phyloP scores from a whole-genome alignment of 2,113 vertebrate species.

The Phylloscopus whistleri region DNA sequence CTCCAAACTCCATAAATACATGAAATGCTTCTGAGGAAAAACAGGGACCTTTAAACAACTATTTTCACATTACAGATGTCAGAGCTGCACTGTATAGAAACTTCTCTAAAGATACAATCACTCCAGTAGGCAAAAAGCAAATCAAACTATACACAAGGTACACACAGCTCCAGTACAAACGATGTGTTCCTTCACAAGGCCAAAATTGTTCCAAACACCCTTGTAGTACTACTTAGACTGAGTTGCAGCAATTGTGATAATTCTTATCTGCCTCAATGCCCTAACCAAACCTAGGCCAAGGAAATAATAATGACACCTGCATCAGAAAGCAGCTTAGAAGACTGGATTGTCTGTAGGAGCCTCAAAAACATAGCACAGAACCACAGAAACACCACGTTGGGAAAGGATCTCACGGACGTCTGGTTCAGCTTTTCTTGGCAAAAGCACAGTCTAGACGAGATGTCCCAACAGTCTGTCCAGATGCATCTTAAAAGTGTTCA shows the following conservation, averaged over 20 bases:
- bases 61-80: neutral
- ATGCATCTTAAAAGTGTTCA: neutral
- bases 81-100: neutral
- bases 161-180: neutral
- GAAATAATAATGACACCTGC: neutral
- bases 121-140: neutral
- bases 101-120: neutral
- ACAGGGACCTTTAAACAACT: neutral
- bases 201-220: neutral
- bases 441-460: neutral
- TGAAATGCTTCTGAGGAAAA: neutral
- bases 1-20: neutral
- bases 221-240: neutral
- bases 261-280: neutral
- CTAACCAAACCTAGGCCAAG: neutral
- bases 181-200: neutral
- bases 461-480: neutral
- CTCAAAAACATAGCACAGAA: neutral
- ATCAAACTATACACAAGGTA: neutral
- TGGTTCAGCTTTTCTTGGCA: neutral
- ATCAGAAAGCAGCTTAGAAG: neutral
- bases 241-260: neutral
- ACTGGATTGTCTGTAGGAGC: neutral
- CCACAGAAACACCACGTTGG: accelerated
- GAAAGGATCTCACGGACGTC: neutral